phyloP scores from a whole-genome alignment of 2,113 vertebrate genomes.

The Eleginops maclovinus region DNA sequence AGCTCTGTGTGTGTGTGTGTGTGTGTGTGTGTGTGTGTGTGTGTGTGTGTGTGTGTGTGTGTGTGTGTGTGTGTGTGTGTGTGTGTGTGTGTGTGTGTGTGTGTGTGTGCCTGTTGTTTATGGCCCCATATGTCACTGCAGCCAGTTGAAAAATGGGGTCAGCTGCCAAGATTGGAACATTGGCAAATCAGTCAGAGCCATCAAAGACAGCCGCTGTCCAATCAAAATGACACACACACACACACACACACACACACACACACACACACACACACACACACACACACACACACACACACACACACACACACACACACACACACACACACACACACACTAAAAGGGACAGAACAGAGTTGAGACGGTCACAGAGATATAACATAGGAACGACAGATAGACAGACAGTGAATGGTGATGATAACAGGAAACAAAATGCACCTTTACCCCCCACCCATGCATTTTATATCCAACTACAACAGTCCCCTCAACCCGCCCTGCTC shows the following conservation, averaged over 20 bases:
- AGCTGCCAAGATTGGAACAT: slow-evolving; percentile 38
- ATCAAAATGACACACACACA: slow-evolving; percentile 11
- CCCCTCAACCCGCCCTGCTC: no score
- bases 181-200: slow-evolving; percentile 26
- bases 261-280: slow-evolving; percentile 2
- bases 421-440: not conserved
- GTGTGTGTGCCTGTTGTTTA: slow-evolving; percentile 17
- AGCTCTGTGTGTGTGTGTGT: not conserved
- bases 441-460: not conserved
- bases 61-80: not conserved
- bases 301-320: slow-evolving; percentile 6
- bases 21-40: not conserved
- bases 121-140: slow-evolving; percentile 24
- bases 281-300: slow-evolving; percentile 3
- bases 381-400: not conserved
- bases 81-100: slow-evolving; percentile 16
- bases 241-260: slow-evolving; percentile 10
- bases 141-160: slow-evolving; percentile 19
- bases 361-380: not conserved
- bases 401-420: no score
- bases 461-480: no score
- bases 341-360: not conserved
- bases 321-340: slow-evolving; percentile 2
- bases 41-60: not conserved
- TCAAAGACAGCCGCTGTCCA: slow-evolving; percentile 14